Evolutionary conservation across 2,113 vertebrate genomes (phyloP).

Genomic region (Nesospiza acunhae): DNA sequence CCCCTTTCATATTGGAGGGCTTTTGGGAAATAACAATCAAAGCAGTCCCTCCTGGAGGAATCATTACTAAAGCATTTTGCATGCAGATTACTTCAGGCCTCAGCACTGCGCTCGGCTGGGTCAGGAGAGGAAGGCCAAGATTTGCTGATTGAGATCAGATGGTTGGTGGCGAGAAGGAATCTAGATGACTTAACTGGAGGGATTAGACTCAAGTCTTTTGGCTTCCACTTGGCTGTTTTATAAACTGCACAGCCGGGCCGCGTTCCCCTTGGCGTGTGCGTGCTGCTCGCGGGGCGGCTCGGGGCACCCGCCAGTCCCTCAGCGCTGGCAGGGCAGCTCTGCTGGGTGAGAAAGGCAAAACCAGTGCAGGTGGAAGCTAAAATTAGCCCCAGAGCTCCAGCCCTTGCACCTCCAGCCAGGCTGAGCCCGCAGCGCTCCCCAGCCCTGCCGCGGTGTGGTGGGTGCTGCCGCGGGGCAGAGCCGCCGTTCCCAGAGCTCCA

Average conservation of each 20-base stretch:
- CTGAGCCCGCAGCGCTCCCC: neutral
- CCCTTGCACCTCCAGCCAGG: neutral
- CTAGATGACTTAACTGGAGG: constrained; percentile 65
- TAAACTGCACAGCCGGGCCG: neutral
- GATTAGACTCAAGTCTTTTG: constrained; percentile 44
- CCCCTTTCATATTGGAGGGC: neutral
- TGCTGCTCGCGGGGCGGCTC: neutral
- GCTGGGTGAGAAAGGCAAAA: neutral
- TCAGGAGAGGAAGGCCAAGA: constrained; percentile 46
- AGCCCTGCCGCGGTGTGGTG: fast-evolving
- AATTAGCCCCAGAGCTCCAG: neutral
- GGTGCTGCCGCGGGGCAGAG: fast-evolving
- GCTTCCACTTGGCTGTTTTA: constrained; percentile 50
- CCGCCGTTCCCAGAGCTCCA: neutral
- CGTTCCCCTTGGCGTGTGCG: neutral
- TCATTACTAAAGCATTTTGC: constrained; percentile 17
- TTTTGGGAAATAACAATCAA: neutral
- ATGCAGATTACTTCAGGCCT: constrained; percentile 40
- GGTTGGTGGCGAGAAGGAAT: constrained; percentile 47
- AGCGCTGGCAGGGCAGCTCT: neutral
- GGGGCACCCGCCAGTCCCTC: neutral
- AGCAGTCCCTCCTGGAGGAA: neutral
- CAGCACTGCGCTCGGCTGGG: neutral
- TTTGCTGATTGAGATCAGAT: constrained; percentile 64
- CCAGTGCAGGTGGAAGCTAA: neutral